Conservation (phyloP, 2,113 vertebrate genomes). For the Atrichornis clamosus region DNA sequence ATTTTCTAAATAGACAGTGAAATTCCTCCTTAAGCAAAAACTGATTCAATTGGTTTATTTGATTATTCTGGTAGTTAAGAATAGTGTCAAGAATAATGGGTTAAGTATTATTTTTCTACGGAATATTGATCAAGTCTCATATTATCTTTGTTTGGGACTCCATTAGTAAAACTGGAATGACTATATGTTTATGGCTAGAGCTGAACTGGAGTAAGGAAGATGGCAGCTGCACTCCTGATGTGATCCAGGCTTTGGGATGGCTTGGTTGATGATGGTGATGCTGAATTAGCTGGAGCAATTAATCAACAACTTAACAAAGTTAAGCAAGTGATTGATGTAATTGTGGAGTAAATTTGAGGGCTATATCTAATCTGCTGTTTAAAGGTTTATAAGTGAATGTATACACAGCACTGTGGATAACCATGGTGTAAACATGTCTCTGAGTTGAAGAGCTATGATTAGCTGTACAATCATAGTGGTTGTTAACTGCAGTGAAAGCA, state of each 20-base stretch:
- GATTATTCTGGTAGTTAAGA: not conserved
- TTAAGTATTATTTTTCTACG: not conserved
- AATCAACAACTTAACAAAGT: not conserved
- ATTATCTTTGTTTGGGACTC: not conserved
- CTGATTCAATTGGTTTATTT: not conserved
- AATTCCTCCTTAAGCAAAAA: not conserved
- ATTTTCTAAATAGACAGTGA: not conserved
- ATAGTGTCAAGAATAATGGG: not conserved
- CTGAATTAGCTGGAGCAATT: not conserved
- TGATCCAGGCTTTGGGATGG: not conserved
- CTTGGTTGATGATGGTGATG: not conserved
- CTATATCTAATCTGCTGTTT: not conserved
- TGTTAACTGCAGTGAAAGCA: not conserved
- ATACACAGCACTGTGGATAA: not conserved
- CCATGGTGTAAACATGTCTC: rapidly evolving
- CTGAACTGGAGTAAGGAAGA: not conserved
- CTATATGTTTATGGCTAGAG: not conserved
- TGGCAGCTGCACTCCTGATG: too few relatives aligned
- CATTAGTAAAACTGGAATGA: not conserved
- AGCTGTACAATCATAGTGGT: too few relatives aligned
- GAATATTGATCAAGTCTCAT: not conserved
- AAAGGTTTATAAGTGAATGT: not conserved
- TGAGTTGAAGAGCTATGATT: not conserved
- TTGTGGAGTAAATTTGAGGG: not conserved
- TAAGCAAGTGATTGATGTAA: not conserved